Base-by-base conservation (phyloP, 1,140 invertebrate genomes). In the Diprion similis region DNA sequence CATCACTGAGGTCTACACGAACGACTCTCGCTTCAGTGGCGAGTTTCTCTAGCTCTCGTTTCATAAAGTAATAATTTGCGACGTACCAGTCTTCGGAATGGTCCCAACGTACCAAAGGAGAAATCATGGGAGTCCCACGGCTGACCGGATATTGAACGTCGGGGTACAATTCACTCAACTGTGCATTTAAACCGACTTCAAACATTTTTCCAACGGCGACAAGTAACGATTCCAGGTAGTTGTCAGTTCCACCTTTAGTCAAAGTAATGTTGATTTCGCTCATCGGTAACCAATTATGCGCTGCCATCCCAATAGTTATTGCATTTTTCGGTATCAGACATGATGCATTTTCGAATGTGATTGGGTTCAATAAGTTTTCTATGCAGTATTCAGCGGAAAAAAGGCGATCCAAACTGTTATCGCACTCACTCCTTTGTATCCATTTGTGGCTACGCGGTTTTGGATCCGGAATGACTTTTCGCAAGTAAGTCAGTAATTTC, bases 361-460 rank as follows among this genome's bases (percentile, higher is more conserved):
- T 96, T 19, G 95, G 92, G 77, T 87, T 93, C 65, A 97, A 85
- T 8, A 98, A 87, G 85, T 98, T 99, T 82, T 98, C 98, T 0
- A 96, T 96, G 81, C 97, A 95, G 82, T 99, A 99, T 78, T 96
- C 95, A 6, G 97, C 93, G 0, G 96, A 98, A 0, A 93, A 97
- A 11, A 91, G 81, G 71, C 91, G 89, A 1, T 93, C 92, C 8
- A 91, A 84, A 0, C 92, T 83, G 1, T 82, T 82, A 80, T 96
- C 92, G 0, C 93, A 92, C 24, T 97, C 92, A 0, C 96, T 98
- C 0, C 95, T 94, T 78, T 95, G 96, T 0, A 98, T 85, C 97
- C 97, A 99, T 75, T 93, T 93, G 0, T 87, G 81, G 10, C 93
- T 94, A 46, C 97, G 90, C 11, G 85, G 78, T 79, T 94, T 94